A percentile compares a stretch with the other conserved stretches of the same genome.
Conservation (phyloP, 2,888 invertebrate species). For the Serripes groenlandicus region DNA sequence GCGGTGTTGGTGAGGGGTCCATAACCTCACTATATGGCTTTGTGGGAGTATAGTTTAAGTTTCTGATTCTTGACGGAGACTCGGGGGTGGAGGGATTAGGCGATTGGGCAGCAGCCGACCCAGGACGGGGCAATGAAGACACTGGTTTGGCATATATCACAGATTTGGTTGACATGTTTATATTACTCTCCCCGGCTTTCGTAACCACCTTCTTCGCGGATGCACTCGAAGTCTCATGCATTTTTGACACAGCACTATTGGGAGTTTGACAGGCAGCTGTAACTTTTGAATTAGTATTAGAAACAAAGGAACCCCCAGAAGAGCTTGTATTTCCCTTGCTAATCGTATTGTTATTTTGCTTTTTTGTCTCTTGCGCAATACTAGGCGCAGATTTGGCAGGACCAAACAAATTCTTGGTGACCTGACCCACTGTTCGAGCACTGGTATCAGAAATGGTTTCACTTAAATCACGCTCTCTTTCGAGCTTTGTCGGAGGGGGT, state of each 20-base stretch:
- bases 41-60: constrained; percentile 78
- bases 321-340: background rate
- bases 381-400: constrained; percentile 37
- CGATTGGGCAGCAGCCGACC: constrained; percentile 46
- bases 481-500: constrained; percentile 56
- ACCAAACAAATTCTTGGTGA: constrained; percentile 54
- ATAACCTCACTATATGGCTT: constrained; percentile 79
- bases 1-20: constrained; percentile 40
- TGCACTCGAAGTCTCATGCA: constrained; percentile 25
- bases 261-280: constrained; percentile 56
- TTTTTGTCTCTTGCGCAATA: constrained; percentile 10
- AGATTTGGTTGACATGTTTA: constrained; percentile 40
- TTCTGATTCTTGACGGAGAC: constrained; percentile 68
- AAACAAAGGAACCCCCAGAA: background rate
- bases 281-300: constrained; percentile 37
- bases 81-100: constrained; percentile 61
- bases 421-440: constrained; percentile 14
- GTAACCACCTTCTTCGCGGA: constrained; percentile 25
- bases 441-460: constrained; percentile 11
- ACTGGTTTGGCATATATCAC: constrained; percentile 66
- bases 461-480: constrained; percentile 60
- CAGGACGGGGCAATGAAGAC: constrained; percentile 71
- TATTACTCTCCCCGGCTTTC: constrained; percentile 26
- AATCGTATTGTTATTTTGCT: background rate
- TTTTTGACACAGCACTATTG: constrained; percentile 41